phyloP scores from a whole-genome alignment of 2,113 vertebrate species.

The Mastomys natalensis region DNA sequence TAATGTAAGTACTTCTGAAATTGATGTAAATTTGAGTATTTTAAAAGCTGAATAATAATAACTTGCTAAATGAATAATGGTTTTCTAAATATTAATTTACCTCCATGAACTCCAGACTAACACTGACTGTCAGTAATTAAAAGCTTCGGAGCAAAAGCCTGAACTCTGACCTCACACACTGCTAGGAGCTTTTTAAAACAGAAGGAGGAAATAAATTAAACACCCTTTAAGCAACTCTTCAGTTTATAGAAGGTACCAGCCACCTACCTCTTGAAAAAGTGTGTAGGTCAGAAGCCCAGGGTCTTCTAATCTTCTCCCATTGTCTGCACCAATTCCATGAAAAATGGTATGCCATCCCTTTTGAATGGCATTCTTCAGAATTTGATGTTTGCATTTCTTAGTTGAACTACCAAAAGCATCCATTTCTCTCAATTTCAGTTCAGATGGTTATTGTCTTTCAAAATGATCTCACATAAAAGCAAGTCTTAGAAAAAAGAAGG shows the following conservation, averaged over 20 bases:
- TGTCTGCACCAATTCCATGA: not conserved
- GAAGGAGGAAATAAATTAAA: not conserved
- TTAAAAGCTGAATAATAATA: not conserved
- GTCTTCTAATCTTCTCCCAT: not conserved
- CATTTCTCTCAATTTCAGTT: not conserved
- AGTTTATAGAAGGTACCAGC: not conserved
- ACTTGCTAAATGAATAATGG: not conserved
- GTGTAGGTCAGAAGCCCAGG: not conserved
- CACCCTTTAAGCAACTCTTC: not conserved
- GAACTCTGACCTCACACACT: not conserved
- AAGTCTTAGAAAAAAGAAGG: not conserved
- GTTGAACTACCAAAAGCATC: not conserved
- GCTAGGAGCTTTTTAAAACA: not conserved
- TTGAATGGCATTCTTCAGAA: not conserved
- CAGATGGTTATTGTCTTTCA: slow-evolving; percentile 5
- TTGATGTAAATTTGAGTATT: not conserved
- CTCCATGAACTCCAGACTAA: not conserved
- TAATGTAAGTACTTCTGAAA: not conserved
- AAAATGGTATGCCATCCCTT: not conserved
- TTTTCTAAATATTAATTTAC: slow-evolving; percentile 8
- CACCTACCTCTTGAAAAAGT: not conserved
- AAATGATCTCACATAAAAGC: not conserved
- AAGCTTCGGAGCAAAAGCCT: not conserved
- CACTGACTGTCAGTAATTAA: not conserved
- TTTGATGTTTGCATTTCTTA: not conserved